Percentiles rank a stretch among this genome's conserved stretches.
phyloP scores from a whole-genome alignment of 2,797 vertebrate genomes.

The Aulostomus chinensis region DNA sequence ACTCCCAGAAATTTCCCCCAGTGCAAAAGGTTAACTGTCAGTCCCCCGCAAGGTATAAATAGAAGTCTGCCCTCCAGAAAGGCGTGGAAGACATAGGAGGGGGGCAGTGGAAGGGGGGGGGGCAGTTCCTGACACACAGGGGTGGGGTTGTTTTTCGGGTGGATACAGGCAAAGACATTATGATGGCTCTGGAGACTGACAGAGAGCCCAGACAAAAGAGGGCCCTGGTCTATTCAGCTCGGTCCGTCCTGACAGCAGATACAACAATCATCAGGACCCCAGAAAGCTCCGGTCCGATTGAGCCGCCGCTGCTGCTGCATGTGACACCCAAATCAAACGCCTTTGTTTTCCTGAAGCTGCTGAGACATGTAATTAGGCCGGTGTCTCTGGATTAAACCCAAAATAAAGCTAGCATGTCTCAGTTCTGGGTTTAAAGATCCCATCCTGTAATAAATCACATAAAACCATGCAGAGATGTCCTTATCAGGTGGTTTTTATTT shows the following conservation, averaged over 20 bases:
- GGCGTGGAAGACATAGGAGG: constrained; percentile 65
- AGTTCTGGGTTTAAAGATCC: too few relatives aligned
- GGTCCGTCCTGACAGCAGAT: constrained; percentile 57
- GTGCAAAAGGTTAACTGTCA: constrained; percentile 84
- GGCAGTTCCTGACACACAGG: constrained; percentile 62
- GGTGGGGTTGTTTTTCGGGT: constrained; percentile 18
- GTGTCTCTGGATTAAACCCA: constrained; percentile 11
- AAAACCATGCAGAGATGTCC: constrained; percentile 10
- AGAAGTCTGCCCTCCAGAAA: constrained; percentile 77
- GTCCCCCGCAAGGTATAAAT: constrained; percentile 81
- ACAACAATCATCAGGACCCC: constrained; percentile 52
- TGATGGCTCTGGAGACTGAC: constrained; percentile 65
- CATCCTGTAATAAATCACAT: too few relatives aligned
- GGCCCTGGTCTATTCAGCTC: constrained; percentile 63
- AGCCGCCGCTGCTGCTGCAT: constrained; percentile 25
- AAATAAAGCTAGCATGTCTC: too few relatives aligned
- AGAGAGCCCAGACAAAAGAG: constrained; percentile 66
- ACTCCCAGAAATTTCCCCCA: constrained; percentile 76
- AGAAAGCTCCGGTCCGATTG: constrained; percentile 44
- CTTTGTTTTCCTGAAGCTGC: constrained; percentile 28
- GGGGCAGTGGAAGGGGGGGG: constrained; percentile 43
- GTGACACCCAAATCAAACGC: constrained; percentile 24
- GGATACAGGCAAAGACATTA: constrained; percentile 44
- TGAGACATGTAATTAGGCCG: constrained; percentile 33
- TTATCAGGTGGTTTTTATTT: constrained; percentile 60